These are phyloP conservation scores for Chirona hameri DNA, from an alignment of 2,888 invertebrate genomes.

Conservation along the genomic window DNA sequence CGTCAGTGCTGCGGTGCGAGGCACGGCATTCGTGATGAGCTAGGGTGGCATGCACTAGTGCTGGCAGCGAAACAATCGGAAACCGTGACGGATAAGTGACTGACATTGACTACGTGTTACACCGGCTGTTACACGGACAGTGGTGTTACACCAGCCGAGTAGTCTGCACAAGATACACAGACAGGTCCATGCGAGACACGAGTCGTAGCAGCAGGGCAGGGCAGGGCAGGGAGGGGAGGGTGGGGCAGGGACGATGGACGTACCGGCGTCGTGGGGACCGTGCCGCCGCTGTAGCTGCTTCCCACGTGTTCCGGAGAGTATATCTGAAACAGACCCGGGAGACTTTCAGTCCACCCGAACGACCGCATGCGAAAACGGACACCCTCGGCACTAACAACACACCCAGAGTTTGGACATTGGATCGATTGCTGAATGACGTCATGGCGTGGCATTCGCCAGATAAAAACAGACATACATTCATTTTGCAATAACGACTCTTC, in stretches of 20 bases:
- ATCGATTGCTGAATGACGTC: too few species aligned
- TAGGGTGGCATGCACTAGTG: slow-evolving; percentile 9
- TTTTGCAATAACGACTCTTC: too few species aligned
- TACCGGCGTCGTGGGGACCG: neutral
- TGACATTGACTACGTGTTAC: neutral
- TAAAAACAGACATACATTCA: neutral
- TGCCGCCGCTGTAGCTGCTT: neutral
- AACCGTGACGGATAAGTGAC: too few species aligned
- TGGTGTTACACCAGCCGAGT: neutral
- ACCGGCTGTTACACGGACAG: too few species aligned
- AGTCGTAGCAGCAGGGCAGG: neutral
- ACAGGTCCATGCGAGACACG: neutral
- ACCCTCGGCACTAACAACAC: neutral
- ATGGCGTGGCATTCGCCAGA: neutral
- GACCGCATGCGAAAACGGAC: too few species aligned
- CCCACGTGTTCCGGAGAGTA: neutral
- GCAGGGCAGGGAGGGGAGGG: neutral
- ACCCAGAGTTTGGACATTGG: neutral
- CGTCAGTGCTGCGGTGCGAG: neutral
- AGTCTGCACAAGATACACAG: neutral
- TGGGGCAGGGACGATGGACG: neutral
- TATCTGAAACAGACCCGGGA: neutral
- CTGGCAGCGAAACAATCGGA: neutral
- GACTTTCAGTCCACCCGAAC: neutral
- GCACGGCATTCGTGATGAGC: neutral